phyloP scores from a whole-genome alignment of 2,113 vertebrate genomes.

The Calidris pygmaea region DNA sequence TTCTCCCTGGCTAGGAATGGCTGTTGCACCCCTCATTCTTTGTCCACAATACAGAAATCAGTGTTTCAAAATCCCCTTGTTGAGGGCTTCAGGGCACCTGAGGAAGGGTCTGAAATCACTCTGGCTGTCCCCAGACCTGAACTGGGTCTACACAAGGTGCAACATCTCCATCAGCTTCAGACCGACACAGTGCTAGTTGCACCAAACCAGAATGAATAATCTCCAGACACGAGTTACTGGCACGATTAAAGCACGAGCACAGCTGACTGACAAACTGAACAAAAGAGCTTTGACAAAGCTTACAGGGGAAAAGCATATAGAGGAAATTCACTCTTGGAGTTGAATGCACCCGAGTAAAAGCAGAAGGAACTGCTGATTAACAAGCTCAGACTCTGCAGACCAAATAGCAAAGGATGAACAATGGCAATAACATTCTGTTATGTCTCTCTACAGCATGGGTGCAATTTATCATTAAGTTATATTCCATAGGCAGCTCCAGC shows the following conservation, averaged over 20 bases:
- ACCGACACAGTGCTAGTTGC: not conserved
- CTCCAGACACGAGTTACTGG: slow-evolving; percentile 30
- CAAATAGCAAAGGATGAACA: slow-evolving; percentile 39
- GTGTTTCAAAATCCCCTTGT: not conserved
- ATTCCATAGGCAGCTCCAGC: slow-evolving; percentile 24
- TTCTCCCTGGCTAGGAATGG: not conserved
- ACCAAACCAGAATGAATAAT: not conserved
- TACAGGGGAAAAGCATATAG: not conserved
- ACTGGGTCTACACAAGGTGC: not conserved
- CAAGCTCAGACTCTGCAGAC: not conserved
- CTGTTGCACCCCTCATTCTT: not conserved
- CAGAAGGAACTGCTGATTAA: slow-evolving; percentile 9
- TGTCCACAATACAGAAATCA: not conserved
- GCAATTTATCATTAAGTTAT: not conserved
- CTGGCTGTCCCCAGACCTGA: not conserved
- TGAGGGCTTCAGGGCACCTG: not conserved
- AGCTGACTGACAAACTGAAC: slow-evolving; percentile 20
- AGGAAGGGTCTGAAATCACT: not conserved
- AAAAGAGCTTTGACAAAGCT: slow-evolving; percentile 37
- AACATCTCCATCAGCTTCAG: not conserved
- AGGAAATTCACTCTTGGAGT: slow-evolving; percentile 5
- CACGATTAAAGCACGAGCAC: slow-evolving; percentile 17
- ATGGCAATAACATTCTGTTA: slow-evolving; percentile 20
- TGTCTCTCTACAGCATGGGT: not conserved
- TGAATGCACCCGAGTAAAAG: not conserved